phyloP scores from a whole-genome alignment of 2,797 vertebrate species.

The Lycodopsis pacificus region DNA sequence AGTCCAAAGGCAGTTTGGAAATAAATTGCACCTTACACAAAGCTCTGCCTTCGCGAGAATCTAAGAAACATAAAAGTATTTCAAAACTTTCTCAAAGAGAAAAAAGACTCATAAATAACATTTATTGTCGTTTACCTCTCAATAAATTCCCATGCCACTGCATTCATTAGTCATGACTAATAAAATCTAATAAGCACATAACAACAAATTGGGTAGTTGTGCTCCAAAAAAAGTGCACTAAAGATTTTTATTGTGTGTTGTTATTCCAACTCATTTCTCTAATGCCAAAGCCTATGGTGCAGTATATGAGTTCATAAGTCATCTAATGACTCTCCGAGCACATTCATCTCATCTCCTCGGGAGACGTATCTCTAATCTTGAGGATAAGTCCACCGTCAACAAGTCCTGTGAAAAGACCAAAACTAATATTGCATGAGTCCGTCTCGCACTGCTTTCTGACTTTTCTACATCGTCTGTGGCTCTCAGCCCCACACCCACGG shows the following conservation, averaged over 20 bases:
- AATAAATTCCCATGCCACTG: neutral
- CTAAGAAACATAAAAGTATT: neutral
- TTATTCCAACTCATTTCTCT: slow-evolving; percentile 16
- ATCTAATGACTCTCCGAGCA: neutral
- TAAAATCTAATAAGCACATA: slow-evolving; percentile 23
- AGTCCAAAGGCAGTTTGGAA: neutral
- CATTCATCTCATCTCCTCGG: slow-evolving; percentile 12
- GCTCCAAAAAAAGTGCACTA: slow-evolving; percentile 2
- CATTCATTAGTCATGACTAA: slow-evolving; percentile 2
- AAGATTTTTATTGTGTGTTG: neutral
- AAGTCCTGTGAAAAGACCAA: slow-evolving; percentile 1
- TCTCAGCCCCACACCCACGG: neutral
- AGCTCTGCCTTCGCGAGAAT: neutral
- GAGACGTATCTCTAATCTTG: neutral
- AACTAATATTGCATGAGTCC: neutral
- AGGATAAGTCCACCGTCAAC: neutral
- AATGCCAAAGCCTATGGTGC: neutral
- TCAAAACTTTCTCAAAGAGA: neutral
- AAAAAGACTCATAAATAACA: slow-evolving; percentile 3
- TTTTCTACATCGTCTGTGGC: neutral
- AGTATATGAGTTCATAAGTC: neutral
- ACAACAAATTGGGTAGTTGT: slow-evolving; percentile 13
- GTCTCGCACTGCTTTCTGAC: neutral
- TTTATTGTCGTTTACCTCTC: neutral
- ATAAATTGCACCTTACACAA: neutral